Percentiles rank a stretch among this genome's conserved stretches.
phyloP scores from a whole-genome alignment of 2,888 invertebrate species.

The Eremobia ochroleuca region DNA sequence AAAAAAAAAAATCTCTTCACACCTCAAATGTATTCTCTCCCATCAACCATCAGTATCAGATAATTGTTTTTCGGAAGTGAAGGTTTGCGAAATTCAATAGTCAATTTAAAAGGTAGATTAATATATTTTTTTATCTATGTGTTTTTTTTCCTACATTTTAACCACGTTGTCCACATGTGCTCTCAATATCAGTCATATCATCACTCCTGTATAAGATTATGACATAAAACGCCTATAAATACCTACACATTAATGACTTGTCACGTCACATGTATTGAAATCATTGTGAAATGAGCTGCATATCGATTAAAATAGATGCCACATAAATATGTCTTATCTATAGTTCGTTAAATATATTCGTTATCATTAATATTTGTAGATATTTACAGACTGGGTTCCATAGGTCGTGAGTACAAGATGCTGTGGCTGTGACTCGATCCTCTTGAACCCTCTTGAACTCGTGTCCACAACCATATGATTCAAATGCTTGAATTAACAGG shows the following conservation, averaged over 20 bases:
- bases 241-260: conserved; percentile 32
- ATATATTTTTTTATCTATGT: background rate
- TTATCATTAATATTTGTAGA: conserved; percentile 37
- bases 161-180: background rate
- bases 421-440: conserved; percentile 24
- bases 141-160: conserved; percentile 1
- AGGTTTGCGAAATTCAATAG: background rate
- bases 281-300: conserved; percentile 46
- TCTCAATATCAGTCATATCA: background rate
- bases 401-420: conserved; percentile 31
- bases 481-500: conserved; percentile 46
- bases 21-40: background rate
- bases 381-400: conserved; percentile 23
- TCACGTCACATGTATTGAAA: conserved; percentile 37
- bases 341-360: conserved; percentile 41
- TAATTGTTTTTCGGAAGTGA: background rate
- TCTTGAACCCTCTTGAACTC: conserved; percentile 55
- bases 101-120: background rate
- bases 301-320: conserved; percentile 36
- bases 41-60: background rate
- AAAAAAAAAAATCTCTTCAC: background rate
- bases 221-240: conserved; percentile 22
- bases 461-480: conserved; percentile 41
- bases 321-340: conserved; percentile 17
- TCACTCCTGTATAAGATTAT: conserved; percentile 11